Evolutionary conservation across 2,113 vertebrate genomes (phyloP), one percentile per base, ranked within the genome.

Genomic region (Sapayoa aenigma): DNA sequence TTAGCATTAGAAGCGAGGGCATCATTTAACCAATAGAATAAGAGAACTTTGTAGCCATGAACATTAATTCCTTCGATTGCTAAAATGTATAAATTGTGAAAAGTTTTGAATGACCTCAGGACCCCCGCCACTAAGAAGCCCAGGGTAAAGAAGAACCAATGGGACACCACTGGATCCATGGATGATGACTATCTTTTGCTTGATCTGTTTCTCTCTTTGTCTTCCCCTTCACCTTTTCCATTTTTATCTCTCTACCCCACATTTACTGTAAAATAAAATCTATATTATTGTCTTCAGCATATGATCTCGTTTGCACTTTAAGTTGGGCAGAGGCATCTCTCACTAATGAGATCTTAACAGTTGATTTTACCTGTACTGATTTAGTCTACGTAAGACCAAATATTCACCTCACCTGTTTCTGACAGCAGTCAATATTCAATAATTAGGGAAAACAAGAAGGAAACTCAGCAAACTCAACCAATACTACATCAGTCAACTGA

Each of bases 91-190:
- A 73, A 73, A 58, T 13, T 58, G 12, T 33, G 37, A 58, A 50
- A 65, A 37, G 31, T 37, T 65, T 87, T 49, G 21, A 79, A 73
- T 12, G 3, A 31, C 15, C 50, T 88, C 37, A 25, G 17, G 25
- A 65, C 30, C 5, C n/a, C 6, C 25, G 49, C 9, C 14, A 72
- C 14, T 28, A 31, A 44, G 41, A 80, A 27, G 11, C 6, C 20
- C 25, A 49, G 31, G 8, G 10, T 33, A 52, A 81, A 66, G 23
- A 44, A 80, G 35, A n/a, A 66, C 8, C 30, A 88, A 37, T 14
- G 56, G 21, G 14, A 33, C 23, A 11, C 8, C 18, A 42, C 27
- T 37, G 22, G 30, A 56, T 49, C 17, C 35, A 56, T 0, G 0
- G 9, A 9, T 41, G 16, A 25, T 19, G 31, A 37, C 18, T 27